Percentiles rank a stretch among this genome's conserved stretches.
Conservation (phyloP, 2,888 invertebrate species). For the Ormyrus thymus region DNA sequence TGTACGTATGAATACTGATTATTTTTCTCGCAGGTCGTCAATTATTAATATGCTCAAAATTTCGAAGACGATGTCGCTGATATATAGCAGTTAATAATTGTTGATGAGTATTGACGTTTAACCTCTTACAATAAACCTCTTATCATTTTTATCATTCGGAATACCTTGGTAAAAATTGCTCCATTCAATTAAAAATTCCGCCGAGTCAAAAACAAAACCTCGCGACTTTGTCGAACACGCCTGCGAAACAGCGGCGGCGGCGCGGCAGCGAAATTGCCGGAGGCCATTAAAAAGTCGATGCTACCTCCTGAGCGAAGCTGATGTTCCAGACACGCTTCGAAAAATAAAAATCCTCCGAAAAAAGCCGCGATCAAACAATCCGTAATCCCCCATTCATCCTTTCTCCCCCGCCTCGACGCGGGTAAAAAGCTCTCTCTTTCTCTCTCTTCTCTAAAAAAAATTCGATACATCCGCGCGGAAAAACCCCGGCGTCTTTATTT, state of each 20-base stretch:
- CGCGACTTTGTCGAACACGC: too few species aligned
- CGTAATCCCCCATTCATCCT: slow-evolving; percentile 12
- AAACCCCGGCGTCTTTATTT: slow-evolving; percentile 35
- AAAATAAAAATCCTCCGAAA: background rate
- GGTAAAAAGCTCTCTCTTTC: background rate
- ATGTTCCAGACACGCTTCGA: background rate
- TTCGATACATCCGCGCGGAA: background rate
- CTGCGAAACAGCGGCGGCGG: background rate
- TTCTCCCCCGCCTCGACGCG: background rate
- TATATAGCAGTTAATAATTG: too few species aligned
- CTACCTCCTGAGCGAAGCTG: background rate
- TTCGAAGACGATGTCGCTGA: too few species aligned
- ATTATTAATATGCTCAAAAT: too few species aligned
- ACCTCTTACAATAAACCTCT: too few species aligned
- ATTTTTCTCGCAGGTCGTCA: too few species aligned
- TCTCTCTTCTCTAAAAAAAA: background rate
- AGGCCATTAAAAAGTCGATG: background rate
- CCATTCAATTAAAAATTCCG: too few species aligned
- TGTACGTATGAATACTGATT: too few species aligned
- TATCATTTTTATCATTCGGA: too few species aligned
- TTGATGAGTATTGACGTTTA: too few species aligned
- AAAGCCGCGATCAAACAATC: slow-evolving; percentile 7
- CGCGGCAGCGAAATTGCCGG: background rate
- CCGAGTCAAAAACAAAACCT: too few species aligned
- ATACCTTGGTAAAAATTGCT: too few species aligned